Evolutionary conservation across 2,113 vertebrate species (phyloP).

Genomic region (Coturnix japonica): DNA sequence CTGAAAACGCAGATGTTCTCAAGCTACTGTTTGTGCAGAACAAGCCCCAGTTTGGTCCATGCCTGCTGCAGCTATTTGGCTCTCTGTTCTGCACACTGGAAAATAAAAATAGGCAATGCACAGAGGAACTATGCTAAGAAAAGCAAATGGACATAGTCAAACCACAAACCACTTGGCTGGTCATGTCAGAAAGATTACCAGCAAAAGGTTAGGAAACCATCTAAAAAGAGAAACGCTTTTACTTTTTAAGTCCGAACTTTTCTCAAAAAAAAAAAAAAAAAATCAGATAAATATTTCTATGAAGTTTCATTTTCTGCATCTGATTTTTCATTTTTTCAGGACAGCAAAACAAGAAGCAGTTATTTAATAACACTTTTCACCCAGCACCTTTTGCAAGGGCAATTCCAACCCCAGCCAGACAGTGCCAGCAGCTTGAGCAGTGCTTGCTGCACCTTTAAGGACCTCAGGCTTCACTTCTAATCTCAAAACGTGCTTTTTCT

Average conservation of each 20-base stretch:
- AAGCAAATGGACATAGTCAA: background rate
- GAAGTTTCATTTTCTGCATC: background rate
- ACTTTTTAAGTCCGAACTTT: background rate
- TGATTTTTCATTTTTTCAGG: background rate
- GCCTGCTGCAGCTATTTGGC: background rate
- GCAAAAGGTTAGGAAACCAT: background rate
- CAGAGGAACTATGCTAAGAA: background rate
- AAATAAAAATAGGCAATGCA: background rate
- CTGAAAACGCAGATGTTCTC: background rate
- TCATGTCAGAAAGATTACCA: background rate
- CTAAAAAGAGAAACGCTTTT: background rate
- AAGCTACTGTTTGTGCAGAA: background rate
- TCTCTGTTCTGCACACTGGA: accelerated
- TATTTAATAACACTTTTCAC: background rate
- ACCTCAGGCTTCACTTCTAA: background rate
- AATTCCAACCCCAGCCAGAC: background rate
- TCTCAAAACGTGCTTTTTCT: background rate
- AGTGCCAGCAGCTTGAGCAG: accelerated
- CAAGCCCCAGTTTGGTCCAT: background rate
- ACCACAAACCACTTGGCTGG: background rate
- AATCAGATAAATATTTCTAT: background rate
- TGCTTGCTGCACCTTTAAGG: background rate
- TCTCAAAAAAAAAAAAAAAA: background rate
- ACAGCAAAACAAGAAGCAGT: background rate
- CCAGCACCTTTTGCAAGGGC: accelerated